phyloP scores from a whole-genome alignment of 2,797 vertebrate genomes.

The Chromobotia macracanthus region DNA sequence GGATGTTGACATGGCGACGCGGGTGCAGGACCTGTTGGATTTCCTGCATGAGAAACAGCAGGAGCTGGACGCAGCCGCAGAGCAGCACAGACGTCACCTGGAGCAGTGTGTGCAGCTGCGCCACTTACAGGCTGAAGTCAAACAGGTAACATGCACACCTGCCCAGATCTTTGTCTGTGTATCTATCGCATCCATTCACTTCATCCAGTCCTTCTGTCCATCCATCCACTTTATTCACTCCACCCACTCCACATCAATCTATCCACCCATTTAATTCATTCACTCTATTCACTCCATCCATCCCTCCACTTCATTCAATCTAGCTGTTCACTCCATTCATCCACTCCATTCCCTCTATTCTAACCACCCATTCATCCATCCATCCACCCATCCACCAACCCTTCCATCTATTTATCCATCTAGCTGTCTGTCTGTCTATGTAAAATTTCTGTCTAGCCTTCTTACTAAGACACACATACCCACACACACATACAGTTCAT shows the following conservation, averaged over 20 bases:
- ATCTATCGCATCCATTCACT: neutral
- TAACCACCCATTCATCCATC: no score
- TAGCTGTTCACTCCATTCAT: no score
- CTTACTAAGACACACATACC: neutral
- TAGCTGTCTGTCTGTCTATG: no score
- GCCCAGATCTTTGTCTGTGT: neutral
- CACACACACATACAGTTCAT: neutral
- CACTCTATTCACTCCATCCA: neutral
- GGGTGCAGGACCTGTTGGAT: conserved; percentile 96
- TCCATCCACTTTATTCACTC: neutral
- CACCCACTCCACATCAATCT: no score
- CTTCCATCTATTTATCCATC: neutral
- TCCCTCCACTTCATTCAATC: no score
- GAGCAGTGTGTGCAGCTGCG: conserved; percentile 92
- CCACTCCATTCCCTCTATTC: no score
- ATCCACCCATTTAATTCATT: no score
- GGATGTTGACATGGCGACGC: conserved; percentile 96
- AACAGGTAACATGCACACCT: conserved; percentile 81
- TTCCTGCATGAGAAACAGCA: conserved; percentile 99
- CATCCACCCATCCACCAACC: no score
- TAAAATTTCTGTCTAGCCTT: no score
- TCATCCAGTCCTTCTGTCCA: neutral
- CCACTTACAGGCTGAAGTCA: conserved; percentile 96
- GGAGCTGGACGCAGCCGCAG: conserved; percentile 91
- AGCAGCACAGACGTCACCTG: conserved; percentile 94